Base-by-base conservation (phyloP, 1,140 invertebrate genomes). In the Orchestia grillus region DNA sequence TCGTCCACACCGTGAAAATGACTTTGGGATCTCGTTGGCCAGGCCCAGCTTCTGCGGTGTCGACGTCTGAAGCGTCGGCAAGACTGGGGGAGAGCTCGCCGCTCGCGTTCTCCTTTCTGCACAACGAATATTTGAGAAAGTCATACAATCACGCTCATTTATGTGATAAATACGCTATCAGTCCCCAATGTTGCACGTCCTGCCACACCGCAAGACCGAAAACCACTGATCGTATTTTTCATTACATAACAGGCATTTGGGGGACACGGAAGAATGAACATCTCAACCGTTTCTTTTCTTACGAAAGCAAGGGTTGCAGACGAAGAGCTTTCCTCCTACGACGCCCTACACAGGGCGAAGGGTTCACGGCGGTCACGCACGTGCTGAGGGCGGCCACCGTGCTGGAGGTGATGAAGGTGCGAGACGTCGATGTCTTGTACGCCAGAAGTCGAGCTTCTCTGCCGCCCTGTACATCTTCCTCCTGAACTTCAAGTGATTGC, bases 1-100 rank as follows among this genome's bases (percentile, higher is more conserved):
- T 96, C 23, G 96, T 96, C 96, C 96, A 96, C 40, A 96, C 91
- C 36, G 96, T 96, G 42, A 96, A 87, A 47, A 44, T 94, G 41
- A 42, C 57, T 16, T 95, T n/a, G 0, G 77, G 95, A 23, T 43
- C 96, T 15, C 44, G n/a, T 95, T 43, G 15, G 36, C 28, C 77
- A 43, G 62, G 47, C 53, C n/a, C 40, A 8, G 44, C 45, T 47
- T 96, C 88, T n/a, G 57, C 44, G 28, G 47, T 43, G 36, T 40
- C 53, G 45, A 0, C 87, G 8, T 36, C 96, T n/a, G 57, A 1
- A 62, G 43, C 95, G 41, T 87, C 91, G 53, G 23, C 87, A 47
- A 28, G 88, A 42, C 44, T 87, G 90, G n/a, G 53, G 43, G 23
- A 62, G 3, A 53, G 41, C 36, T 45, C 45, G 44, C 41, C 45